Evolutionary conservation across 2,888 invertebrate species (phyloP), one percentile per base, ranked within the genome.

Genomic region (Drosophila kuntzei): DNA sequence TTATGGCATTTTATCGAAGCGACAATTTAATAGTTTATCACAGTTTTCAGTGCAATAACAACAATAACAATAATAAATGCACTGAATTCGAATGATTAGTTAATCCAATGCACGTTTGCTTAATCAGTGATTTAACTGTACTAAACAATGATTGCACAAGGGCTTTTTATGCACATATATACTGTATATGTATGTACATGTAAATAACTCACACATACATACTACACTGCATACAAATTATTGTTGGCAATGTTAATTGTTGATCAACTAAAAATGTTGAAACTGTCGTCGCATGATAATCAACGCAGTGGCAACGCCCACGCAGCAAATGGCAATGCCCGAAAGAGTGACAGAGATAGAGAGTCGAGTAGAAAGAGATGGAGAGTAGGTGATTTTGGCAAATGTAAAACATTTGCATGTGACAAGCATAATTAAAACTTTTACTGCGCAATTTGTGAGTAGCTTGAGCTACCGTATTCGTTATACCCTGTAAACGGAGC

Each of bases 391-490:
- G 22, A 50, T 65, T 71, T 79, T 71, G 64, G 76, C 76, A 70
- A 84, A 72, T 78, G 76, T 82, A 78, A 66, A 75, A 63, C 68
- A 87, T 87, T 87, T 71, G 70, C 76, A 85, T 82, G 87, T 71
- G 81, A 85, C 79, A 60, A 68, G 87, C 82, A 87, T 78, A 87
- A 76, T 81, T 64, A 61, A 87, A 81, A 53, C 47, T 57, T 84
- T 81, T 66, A 78, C 69, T 78, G 87, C 81, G 87, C 69, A 78
- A 70, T 81, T 84, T 66, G 39, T 29, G 49, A 14, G 29, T 44
- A 29, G 11, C 25, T 37, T 36, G 18, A 57, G 76, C 83, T 80
- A 76, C 80, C 63, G 80, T 66, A 14, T 47, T 55, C 39, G 5
- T 1, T 14, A 58, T 76, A 71, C 77, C 60, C 60, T 60, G 32